These are phyloP conservation scores for Mizuhopecten yessoensis DNA, from an alignment of 1,140 invertebrate genomes.

Conservation along the genomic window DNA sequence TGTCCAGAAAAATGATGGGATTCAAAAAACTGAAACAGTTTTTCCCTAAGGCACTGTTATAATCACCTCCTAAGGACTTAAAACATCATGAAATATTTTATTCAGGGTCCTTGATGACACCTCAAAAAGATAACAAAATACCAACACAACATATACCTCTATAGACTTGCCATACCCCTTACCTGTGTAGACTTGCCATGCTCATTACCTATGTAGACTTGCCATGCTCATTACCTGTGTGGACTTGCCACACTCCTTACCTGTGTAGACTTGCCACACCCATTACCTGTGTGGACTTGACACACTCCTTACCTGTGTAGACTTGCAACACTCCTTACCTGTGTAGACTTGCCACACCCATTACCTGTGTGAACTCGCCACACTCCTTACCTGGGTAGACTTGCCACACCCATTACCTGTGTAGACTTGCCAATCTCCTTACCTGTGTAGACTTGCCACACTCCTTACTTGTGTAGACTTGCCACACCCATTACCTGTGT, in stretches of 20 bases:
- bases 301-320: conserved; percentile 89
- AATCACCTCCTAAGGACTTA: too few relatives aligned
- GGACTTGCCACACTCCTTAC: conserved; percentile 93
- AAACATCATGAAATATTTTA: too few relatives aligned
- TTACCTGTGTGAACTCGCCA: too few relatives aligned
- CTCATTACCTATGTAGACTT: conserved; percentile 81
- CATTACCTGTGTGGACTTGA: neutral
- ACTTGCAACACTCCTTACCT: conserved; percentile 90
- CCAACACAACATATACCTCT: conserved; percentile 92
- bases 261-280: conserved; percentile 89
- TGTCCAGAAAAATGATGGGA: too few relatives aligned
- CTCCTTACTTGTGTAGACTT: too few relatives aligned
- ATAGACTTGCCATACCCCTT: conserved; percentile 98
- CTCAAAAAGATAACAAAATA: too few relatives aligned
- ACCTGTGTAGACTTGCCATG: conserved; percentile 93
- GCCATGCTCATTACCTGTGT: conserved; percentile 92
- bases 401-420: conserved; percentile 98
- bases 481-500: conserved; percentile 92
- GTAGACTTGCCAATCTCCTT: too few relatives aligned
- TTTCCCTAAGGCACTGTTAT: too few relatives aligned
- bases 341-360: conserved; percentile 98
- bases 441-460: too few relatives aligned
- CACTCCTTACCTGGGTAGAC: conserved; percentile 92
- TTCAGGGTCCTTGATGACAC: too few relatives aligned
- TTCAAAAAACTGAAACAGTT: too few relatives aligned